Base-by-base conservation (phyloP, 1,140 invertebrate genomes). In the Drosophila pseudoobscura region DNA sequence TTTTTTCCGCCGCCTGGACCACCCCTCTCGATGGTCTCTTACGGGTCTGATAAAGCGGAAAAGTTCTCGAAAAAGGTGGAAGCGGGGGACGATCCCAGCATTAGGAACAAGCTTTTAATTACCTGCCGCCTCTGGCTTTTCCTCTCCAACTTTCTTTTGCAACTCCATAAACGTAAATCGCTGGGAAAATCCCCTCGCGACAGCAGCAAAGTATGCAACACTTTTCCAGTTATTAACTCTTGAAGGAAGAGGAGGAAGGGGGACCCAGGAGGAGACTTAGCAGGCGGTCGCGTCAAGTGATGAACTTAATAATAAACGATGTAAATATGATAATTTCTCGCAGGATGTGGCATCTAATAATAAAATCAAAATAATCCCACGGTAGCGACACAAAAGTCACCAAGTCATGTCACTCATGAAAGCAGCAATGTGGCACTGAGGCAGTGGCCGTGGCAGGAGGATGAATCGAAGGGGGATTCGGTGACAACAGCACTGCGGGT, bases 241-340 rank as follows among this genome's bases (percentile, higher is more conserved):
- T 17, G 11, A 50, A 15, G 47, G 39, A 24, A 24, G 8, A 17
- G 9, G 26, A n/a, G 52, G 24, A 26, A 0, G 46, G 13, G 15
- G 24, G 4, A 26, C 24, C 4, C 24, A 26, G 24, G 24, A 26
- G 24, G 46, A 31, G 54, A 9, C 62, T 50, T 59, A 13, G 55
- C 46, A 46, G 62, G 62, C 55, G 62, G 62, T 59, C 62, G 62
- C 63, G 53, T 91, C 76, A 71, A 90, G 89, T 91, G 89, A 91
- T 90, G 87, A 90, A 88, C 75, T 91, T 91, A 91, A 91, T 91
- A 91, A 91, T 91, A 91, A 91, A 91, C 90, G 90, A 91, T 89
- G 88, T 89, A 91, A 91, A 91, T 91, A 91, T 91, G 90, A 91
- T 91, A 91, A 91, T 91, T 91, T 91, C 80, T 85, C 90, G 72